Percentiles rank a stretch among this genome's conserved stretches.
phyloP scores from a whole-genome alignment of 2,797 vertebrate genomes.

The Paratrypauchen microcephalus region DNA sequence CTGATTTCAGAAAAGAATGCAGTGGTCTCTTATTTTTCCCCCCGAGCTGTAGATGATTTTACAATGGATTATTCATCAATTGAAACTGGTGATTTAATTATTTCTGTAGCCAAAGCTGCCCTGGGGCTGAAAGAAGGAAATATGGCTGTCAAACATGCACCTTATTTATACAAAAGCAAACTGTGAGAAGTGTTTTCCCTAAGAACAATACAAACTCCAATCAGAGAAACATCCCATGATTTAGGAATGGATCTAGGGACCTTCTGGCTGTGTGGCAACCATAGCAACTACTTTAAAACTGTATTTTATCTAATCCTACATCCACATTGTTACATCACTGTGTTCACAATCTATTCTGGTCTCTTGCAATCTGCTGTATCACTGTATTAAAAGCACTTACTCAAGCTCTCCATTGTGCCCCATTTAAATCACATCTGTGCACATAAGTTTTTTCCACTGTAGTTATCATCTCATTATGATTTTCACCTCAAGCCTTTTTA shows the following conservation, averaged over 20 bases:
- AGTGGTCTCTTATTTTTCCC: too few species aligned
- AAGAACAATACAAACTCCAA: background rate
- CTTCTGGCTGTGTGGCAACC: background rate
- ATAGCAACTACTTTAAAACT: background rate
- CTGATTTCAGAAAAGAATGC: too few species aligned
- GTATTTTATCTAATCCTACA: background rate
- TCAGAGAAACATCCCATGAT: background rate
- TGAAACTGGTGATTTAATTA: background rate
- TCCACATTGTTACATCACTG: background rate
- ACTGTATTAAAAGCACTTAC: background rate
- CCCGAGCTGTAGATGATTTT: background rate
- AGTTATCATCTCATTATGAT: background rate
- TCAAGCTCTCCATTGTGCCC: background rate
- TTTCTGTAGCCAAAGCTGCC: background rate
- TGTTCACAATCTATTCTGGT: background rate
- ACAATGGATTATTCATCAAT: too few species aligned
- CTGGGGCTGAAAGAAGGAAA: background rate
- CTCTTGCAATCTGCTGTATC: background rate
- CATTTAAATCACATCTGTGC: conserved; percentile 8
- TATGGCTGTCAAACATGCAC: background rate
- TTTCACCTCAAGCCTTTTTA: conserved; percentile 14
- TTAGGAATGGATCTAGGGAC: background rate
- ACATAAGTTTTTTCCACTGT: background rate
- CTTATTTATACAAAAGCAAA: background rate
- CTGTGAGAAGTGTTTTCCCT: background rate